phyloP scores from a whole-genome alignment of 2,113 vertebrate species.

The Chionomys nivalis region DNA sequence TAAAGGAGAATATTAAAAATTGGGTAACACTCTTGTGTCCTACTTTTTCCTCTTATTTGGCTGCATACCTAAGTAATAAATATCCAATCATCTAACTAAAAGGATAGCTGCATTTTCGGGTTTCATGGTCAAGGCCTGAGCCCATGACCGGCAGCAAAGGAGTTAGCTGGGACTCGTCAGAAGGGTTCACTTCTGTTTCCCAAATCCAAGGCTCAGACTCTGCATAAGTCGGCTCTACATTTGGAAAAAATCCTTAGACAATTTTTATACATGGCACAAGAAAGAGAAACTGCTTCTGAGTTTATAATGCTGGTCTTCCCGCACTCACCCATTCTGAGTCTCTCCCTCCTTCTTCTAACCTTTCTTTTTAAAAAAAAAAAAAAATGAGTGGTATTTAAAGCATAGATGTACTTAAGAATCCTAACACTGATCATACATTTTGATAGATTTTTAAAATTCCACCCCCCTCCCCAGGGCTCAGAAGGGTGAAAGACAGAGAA shows the following conservation, averaged over 20 bases:
- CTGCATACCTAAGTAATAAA: background rate
- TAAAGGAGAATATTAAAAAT: background rate
- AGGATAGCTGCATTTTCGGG: background rate
- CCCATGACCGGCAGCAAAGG: background rate
- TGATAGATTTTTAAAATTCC: background rate
- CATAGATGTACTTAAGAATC: background rate
- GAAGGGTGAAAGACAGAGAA: background rate
- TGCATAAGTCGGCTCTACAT: background rate
- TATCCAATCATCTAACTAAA: background rate
- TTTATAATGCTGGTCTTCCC: background rate
- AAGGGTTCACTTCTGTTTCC: background rate
- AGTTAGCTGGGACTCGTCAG: background rate
- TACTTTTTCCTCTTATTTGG: background rate
- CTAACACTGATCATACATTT: background rate
- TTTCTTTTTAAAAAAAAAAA: background rate
- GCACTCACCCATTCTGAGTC: no score
- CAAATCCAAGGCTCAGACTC: background rate
- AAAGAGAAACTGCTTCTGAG: background rate
- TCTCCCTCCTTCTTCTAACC: rapidly evolving
- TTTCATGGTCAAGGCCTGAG: background rate
- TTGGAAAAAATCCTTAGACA: background rate
- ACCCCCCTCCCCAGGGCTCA: background rate
- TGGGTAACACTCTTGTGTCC: background rate
- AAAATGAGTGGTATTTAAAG: background rate
- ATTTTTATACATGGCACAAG: background rate